phyloP scores from a whole-genome alignment of 2,888 invertebrate genomes.

The Busseola fusca region DNA sequence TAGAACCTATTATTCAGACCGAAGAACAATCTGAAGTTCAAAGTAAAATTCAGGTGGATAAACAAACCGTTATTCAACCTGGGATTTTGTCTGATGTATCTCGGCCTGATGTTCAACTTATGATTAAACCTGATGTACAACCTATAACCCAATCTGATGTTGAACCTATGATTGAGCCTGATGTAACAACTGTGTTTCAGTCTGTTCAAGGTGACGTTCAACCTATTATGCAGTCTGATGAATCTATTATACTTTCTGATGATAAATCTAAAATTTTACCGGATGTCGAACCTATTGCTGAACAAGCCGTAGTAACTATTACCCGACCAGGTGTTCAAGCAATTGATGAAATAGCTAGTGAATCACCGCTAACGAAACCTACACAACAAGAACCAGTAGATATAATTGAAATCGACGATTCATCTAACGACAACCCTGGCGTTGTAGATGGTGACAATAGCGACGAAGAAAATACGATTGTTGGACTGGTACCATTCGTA shows the following conservation, averaged over 20 bases:
- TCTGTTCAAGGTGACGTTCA: not conserved
- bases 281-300: not conserved
- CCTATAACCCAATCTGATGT: not conserved
- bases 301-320: not conserved
- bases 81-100: not conserved
- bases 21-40: not conserved
- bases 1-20: not conserved
- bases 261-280: not conserved
- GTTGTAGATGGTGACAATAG: not conserved
- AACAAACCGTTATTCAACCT: not conserved
- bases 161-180: not conserved
- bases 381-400: constrained; percentile 54
- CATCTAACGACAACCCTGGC: constrained; percentile 69
- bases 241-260: constrained; percentile 3
- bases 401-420: constrained; percentile 76
- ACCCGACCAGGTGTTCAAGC: not conserved
- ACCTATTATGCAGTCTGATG: not conserved
- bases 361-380: not conserved
- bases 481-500: constrained; percentile 20
- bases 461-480: constrained; percentile 18
- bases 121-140: not conserved
- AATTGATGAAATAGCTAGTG: not conserved
- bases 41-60: not conserved
- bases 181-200: not conserved
- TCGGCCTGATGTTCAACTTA: not conserved